These are phyloP conservation scores for Galago senegalensis DNA, from an alignment of 2,797 vertebrate species.

Conservation along the genomic window DNA sequence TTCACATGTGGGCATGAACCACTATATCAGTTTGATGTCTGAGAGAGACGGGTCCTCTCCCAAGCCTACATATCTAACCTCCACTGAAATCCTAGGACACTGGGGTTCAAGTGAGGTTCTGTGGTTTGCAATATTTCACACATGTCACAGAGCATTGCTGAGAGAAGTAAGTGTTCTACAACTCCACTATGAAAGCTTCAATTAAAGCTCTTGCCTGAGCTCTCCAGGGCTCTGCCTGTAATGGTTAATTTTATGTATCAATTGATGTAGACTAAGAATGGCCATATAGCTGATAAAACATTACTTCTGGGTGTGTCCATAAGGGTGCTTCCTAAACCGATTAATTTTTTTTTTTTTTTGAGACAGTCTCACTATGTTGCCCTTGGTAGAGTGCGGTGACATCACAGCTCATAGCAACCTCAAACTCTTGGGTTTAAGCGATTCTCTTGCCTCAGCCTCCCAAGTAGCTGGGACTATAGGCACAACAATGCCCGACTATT, in stretches of 20 bases:
- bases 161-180: background rate
- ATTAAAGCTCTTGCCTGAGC: background rate
- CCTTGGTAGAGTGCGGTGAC: no score
- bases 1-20: background rate
- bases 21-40: background rate
- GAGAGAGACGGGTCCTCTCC: background rate
- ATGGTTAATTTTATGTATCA: background rate
- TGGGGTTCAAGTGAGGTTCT: background rate
- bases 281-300: background rate
- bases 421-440: no score
- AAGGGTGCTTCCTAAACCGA: background rate
- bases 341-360: background rate
- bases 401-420: no score
- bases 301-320: background rate
- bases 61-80: background rate
- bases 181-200: background rate
- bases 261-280: background rate
- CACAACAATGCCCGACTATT: no score
- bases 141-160: background rate
- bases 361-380: no score
- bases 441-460: no score
- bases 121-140: no score
- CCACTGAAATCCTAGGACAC: background rate
- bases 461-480: no score
- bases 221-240: background rate